These are phyloP conservation scores for Sanderia malayensis DNA, from an alignment of 30 jellyfish, hydroid and myxozoan species.

Conservation along the genomic window DNA sequence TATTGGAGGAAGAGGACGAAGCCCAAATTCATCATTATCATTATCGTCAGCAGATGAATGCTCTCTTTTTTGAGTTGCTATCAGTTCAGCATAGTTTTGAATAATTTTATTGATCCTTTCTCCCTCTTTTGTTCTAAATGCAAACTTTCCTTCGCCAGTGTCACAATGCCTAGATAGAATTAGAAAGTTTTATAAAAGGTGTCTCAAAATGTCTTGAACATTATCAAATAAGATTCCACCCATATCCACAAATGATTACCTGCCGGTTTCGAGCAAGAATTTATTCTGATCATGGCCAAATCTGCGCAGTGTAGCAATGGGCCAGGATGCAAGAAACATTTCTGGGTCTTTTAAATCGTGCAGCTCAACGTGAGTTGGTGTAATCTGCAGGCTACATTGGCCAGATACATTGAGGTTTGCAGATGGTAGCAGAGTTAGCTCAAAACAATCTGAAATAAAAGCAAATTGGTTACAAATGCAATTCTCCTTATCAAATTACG, in stretches of 20 bases:
- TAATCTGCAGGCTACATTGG: constrained; percentile 39
- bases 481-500: no score
- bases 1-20: constrained; percentile 62
- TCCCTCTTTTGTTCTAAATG: constrained; percentile 63
- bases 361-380: constrained; percentile 16
- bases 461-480: not conserved
- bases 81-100: constrained; percentile 37
- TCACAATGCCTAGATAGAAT: constrained; percentile 56
- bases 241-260: no score
- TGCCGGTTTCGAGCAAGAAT: constrained; percentile 68
- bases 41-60: constrained; percentile 30
- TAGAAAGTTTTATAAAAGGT: not conserved
- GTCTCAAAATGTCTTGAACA: no score
- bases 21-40: constrained; percentile 36
- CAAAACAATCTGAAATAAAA: constrained; percentile 4
- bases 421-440: constrained; percentile 47
- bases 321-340: constrained; percentile 60
- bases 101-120: constrained; percentile 39
- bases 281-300: constrained; percentile 62
- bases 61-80: constrained; percentile 37
- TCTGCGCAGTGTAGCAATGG: constrained; percentile 56
- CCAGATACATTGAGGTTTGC: constrained; percentile 63
- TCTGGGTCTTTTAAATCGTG: constrained; percentile 27
- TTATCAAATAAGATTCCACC: no score
- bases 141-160: constrained; percentile 80